Evolutionary conservation across 2,888 invertebrate species (phyloP), one percentile per base, ranked within the genome.

Genomic region (Subacronicta megacephala): DNA sequence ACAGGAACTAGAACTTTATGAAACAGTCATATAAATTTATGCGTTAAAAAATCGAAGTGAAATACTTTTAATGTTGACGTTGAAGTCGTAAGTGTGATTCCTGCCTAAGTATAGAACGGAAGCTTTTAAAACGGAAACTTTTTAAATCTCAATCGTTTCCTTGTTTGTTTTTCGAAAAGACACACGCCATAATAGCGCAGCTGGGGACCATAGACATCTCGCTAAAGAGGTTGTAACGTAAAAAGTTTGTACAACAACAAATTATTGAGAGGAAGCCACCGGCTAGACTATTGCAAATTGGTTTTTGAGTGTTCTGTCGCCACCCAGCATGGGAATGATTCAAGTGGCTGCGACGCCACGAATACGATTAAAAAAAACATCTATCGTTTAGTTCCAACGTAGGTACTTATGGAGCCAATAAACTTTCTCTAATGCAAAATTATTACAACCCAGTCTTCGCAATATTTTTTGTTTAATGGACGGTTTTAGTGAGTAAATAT

Each of bases 251-350:
- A 57, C 53, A 58, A 72, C 75, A 75, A 72, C 76, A 75, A 73
- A 69, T 77, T 75, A 83, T 51, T 71, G 54, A 62, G 51, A 89
- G 90, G 90, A 92, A 92, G 81, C 85, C 69, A 78, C 66, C 75
- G 91, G 85, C 91, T 90, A 92, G 92, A 93, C 93, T 76, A 75
- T 87, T 92, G 93, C 93, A 91, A 92, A 93, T 92, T 91, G 90
- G 78, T 80, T 84, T 85, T 84, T 84, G 83, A 93, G 92, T 92
- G 90, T 83, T 86, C 82, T 90, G 93, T 92, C 93, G 93, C 93
- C 93, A 93, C 93, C 93, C 93, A 90, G 90, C 84, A 89, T 91
- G 91, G 90, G 91, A 91, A 91, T 81, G 51, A 67, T 49, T 80
- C 72, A 77, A 82, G 82, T 92, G 92, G 81, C 33, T 54, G 42